Evolutionary conservation across 2,888 invertebrate species (phyloP).

Genomic region (Strigamia crassipes): DNA sequence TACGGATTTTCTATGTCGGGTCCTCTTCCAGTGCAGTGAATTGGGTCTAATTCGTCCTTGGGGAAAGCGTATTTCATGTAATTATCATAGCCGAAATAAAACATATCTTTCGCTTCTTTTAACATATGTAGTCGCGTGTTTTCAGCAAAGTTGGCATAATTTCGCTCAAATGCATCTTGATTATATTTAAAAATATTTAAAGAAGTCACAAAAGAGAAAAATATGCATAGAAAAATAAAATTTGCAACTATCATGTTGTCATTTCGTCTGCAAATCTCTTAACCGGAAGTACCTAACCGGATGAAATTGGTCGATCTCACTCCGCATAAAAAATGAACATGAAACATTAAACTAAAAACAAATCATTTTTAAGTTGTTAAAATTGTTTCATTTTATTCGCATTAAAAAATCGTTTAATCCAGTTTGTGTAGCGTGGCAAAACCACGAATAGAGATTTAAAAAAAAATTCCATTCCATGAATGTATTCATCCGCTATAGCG

Average conservation of each 20-base stretch:
- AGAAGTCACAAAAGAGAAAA: not conserved
- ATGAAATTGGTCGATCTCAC: not conserved
- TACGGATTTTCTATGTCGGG: conserved; percentile 68
- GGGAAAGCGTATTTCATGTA: conserved; percentile 70
- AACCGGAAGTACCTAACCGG: conserved; percentile 1
- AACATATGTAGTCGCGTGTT: conserved; percentile 57
- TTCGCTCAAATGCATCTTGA: conserved; percentile 52
- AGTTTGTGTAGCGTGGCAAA: too few relatives aligned
- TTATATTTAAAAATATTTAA: conserved; percentile 52
- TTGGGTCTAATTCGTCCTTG: conserved; percentile 68
- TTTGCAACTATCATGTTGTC: not conserved
- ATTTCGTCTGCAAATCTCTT: conserved; percentile 24
- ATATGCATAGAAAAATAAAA: not conserved
- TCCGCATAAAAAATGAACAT: not conserved
- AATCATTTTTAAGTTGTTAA: not conserved
- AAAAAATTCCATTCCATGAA: too few relatives aligned
- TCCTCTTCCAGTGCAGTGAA: conserved; percentile 67
- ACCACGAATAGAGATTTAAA: too few relatives aligned
- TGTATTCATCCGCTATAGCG: not conserved
- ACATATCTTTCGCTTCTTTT: conserved; percentile 63
- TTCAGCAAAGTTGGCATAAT: conserved; percentile 60
- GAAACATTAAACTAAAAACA: not conserved
- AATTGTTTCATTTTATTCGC: not conserved
- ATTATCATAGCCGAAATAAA: conserved; percentile 66
- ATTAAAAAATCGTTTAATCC: not conserved